phyloP scores from a whole-genome alignment of 2,888 invertebrate species.

The Dicyrtomina minuta region DNA sequence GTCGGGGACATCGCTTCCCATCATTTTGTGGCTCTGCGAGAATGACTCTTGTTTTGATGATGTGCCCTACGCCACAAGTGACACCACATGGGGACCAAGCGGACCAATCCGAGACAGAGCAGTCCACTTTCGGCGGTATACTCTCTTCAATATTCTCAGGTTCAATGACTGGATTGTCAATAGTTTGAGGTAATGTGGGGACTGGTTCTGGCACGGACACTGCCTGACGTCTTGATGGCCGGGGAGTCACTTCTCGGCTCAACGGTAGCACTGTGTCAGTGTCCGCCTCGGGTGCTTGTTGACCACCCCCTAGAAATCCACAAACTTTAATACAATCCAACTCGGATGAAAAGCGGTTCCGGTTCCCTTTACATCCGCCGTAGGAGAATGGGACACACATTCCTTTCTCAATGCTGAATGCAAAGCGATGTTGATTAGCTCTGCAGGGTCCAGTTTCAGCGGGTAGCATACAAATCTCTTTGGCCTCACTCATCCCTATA shows the following conservation, averaged over 20 bases:
- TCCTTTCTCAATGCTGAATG: slow-evolving; percentile 58
- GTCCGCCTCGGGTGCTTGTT: neutral
- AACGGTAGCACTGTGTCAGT: neutral
- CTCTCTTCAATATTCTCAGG: slow-evolving; percentile 6
- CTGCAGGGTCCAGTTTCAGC: slow-evolving; percentile 61
- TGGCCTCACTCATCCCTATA: slow-evolving; percentile 73
- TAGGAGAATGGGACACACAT: slow-evolving; percentile 62
- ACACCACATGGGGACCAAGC: slow-evolving; percentile 91
- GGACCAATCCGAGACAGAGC: slow-evolving; percentile 81
- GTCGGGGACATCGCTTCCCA: slow-evolving; percentile 46
- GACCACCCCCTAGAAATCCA: slow-evolving; percentile 42
- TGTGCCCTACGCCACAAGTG: slow-evolving; percentile 77
- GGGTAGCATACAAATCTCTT: slow-evolving; percentile 60
- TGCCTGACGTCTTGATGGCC: no score
- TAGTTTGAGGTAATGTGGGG: neutral
- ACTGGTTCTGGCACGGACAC: neutral
- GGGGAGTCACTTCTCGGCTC: neutral
- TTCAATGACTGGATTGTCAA: neutral
- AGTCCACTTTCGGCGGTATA: slow-evolving; percentile 49
- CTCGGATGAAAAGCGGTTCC: slow-evolving; percentile 58
- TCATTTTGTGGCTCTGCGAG: slow-evolving; percentile 37
- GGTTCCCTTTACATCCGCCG: slow-evolving; percentile 63
- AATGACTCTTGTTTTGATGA: slow-evolving; percentile 67
- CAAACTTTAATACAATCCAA: slow-evolving; percentile 55
- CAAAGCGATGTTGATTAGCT: slow-evolving; percentile 60